Percentiles rank a stretch among this genome's conserved stretches.
Conservation (phyloP, 2,113 vertebrate species). For the Glaucomys volans region DNA sequence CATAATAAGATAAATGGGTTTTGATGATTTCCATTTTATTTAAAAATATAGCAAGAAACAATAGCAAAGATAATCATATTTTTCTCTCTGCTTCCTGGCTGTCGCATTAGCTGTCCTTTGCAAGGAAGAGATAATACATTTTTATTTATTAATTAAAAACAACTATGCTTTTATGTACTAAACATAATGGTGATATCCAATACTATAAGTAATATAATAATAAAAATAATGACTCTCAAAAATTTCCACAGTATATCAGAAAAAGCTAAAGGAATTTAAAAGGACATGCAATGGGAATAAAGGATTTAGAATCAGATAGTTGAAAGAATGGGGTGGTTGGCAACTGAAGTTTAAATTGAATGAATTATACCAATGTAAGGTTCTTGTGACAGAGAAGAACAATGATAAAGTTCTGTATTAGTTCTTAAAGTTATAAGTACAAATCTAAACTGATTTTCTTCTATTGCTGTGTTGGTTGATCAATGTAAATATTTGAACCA, state of each 20-base stretch:
- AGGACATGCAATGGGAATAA: not conserved
- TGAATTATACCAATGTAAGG: not conserved
- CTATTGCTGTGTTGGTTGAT: not conserved
- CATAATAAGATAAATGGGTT: not conserved
- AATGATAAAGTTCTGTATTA: slow-evolving; percentile 46
- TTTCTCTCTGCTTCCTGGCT: not conserved
- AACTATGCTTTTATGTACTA: slow-evolving; percentile 10
- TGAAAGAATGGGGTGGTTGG: not conserved
- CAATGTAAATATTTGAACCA: not conserved
- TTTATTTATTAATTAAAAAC: slow-evolving; percentile 50
- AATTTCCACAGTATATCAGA: not conserved
- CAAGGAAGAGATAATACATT: not conserved
- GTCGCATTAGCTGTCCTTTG: not conserved
- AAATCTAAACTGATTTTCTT: slow-evolving; percentile 52
- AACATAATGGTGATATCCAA: not conserved
- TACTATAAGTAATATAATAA: slow-evolving; percentile 19
- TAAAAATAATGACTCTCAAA: not conserved
- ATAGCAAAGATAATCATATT: not conserved
- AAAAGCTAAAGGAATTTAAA: slow-evolving; percentile 41
- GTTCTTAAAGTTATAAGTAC: slow-evolving; percentile 2
- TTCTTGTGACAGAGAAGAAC: not conserved
- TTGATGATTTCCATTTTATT: not conserved
- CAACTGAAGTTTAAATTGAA: slow-evolving; percentile 57
- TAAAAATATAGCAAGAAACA: not conserved
- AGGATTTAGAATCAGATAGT: not conserved